A percentile compares a stretch with the other conserved stretches of the same genome.
Evolutionary conservation across 37 sponge, comb jelly and placozoan species (phyloP).

Genomic region (Oopsacas minuta): DNA sequence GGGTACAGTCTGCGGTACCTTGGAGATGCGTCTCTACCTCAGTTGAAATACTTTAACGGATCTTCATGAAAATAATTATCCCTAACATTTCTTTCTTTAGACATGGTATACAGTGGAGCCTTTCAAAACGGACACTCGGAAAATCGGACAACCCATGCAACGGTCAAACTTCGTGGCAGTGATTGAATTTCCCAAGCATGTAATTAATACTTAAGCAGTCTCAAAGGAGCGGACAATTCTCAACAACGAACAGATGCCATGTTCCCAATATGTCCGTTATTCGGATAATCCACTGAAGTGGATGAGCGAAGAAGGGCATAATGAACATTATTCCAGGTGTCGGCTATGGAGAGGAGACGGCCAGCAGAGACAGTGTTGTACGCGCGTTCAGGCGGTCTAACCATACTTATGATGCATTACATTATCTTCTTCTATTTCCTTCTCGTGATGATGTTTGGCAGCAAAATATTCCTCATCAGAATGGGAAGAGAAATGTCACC

Average conservation of each 20-base stretch:
- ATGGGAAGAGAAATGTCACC: not conserved
- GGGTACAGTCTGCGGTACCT: not conserved
- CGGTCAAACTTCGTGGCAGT: too few relatives aligned
- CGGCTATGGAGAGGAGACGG: not conserved
- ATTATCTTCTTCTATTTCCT: not conserved
- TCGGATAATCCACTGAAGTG: too few relatives aligned
- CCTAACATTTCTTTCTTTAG: not conserved
- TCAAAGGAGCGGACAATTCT: too few relatives aligned
- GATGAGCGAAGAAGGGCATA: not conserved
- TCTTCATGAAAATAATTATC: not conserved
- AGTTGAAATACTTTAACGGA: not conserved
- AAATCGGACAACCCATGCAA: too few relatives aligned
- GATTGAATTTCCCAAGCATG: too few relatives aligned
- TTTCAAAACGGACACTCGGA: too few relatives aligned
- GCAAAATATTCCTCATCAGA: not conserved
- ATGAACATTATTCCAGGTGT: not conserved
- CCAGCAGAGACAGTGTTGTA: not conserved
- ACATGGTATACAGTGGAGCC: not conserved
- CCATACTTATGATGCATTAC: not conserved
- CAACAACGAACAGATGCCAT: too few relatives aligned
- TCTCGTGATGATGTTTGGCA: not conserved
- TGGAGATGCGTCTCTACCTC: not conserved
- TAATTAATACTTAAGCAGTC: too few relatives aligned
- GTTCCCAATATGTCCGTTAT: too few relatives aligned
- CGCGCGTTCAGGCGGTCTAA: not conserved